Evolutionary conservation across 2,113 vertebrate genomes (phyloP).

Genomic region (Kryptolebias marmoratus): DNA sequence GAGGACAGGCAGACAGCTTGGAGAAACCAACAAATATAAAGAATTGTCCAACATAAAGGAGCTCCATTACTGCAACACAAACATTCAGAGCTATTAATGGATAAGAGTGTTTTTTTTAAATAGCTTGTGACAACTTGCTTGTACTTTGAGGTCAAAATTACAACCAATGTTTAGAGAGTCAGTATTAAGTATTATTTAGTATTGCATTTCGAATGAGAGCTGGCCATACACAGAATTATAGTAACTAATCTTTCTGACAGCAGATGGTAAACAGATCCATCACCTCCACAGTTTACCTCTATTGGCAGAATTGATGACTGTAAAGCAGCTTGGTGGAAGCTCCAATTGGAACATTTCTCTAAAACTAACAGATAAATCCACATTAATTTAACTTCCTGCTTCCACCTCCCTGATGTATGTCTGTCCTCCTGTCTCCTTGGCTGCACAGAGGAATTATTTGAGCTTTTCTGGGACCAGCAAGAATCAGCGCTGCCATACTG

Average conservation of each 20-base stretch:
- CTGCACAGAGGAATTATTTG: slow-evolving; percentile 76
- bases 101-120: slow-evolving; percentile 13
- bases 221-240: slow-evolving; percentile 4
- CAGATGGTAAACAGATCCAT: slow-evolving; percentile 51
- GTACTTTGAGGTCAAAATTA: background rate
- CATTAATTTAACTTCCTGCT: slow-evolving; percentile 53
- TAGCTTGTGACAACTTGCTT: background rate
- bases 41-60: slow-evolving; percentile 37
- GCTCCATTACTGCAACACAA: slow-evolving; percentile 15
- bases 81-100: slow-evolving; percentile 31
- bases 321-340: slow-evolving; percentile 46
- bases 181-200: background rate
- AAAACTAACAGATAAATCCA: slow-evolving; percentile 58
- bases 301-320: slow-evolving; percentile 67
- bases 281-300: slow-evolving; percentile 48
- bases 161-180: background rate
- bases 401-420: slow-evolving; percentile 63
- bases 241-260: slow-evolving; percentile 58
- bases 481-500: slow-evolving; percentile 70
- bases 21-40: slow-evolving; percentile 57
- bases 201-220: slow-evolving; percentile 7
- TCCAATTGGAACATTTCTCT: slow-evolving; percentile 62
- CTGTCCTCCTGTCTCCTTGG: slow-evolving; percentile 70
- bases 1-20: slow-evolving; percentile 44
- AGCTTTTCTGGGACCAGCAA: slow-evolving; percentile 70